phyloP scores from a whole-genome alignment of 2,888 invertebrate genomes.

The Morinoia aosen region DNA sequence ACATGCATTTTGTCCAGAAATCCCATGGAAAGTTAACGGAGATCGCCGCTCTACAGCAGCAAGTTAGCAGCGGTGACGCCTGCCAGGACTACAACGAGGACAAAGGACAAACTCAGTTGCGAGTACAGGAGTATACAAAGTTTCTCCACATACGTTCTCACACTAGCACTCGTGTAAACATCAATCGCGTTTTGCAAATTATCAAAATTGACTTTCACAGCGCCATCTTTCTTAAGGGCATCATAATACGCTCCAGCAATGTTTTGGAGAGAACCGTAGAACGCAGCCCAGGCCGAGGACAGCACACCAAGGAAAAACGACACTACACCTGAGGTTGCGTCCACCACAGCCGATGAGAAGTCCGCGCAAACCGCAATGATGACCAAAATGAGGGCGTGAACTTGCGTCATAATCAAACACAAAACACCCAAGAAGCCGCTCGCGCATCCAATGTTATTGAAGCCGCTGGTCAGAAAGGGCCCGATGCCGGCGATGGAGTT shows the following conservation, averaged over 20 bases:
- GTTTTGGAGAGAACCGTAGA: background rate
- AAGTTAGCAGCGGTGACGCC: conserved; percentile 63
- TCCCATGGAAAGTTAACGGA: background rate
- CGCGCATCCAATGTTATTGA: background rate
- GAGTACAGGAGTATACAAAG: background rate
- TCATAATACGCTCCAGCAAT: background rate
- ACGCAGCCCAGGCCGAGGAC: background rate
- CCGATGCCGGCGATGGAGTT: conserved; percentile 33
- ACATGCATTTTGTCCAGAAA: background rate
- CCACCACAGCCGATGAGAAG: background rate
- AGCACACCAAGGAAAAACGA: background rate
- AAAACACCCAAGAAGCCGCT: background rate
- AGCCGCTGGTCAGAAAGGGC: conserved; percentile 24
- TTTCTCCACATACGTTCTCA: conserved; percentile 5
- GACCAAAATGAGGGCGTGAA: background rate
- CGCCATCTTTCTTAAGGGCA: background rate
- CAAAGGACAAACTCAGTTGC: background rate
- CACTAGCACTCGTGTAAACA: background rate
- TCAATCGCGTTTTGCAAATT: background rate
- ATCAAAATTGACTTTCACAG: background rate
- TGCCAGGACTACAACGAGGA: conserved; percentile 55
- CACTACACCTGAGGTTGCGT: background rate
- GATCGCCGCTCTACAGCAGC: background rate
- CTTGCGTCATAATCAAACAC: background rate
- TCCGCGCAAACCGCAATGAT: background rate